Evolutionary conservation across 2,888 invertebrate genomes (phyloP).

Genomic region (Agriopis marginaria): DNA sequence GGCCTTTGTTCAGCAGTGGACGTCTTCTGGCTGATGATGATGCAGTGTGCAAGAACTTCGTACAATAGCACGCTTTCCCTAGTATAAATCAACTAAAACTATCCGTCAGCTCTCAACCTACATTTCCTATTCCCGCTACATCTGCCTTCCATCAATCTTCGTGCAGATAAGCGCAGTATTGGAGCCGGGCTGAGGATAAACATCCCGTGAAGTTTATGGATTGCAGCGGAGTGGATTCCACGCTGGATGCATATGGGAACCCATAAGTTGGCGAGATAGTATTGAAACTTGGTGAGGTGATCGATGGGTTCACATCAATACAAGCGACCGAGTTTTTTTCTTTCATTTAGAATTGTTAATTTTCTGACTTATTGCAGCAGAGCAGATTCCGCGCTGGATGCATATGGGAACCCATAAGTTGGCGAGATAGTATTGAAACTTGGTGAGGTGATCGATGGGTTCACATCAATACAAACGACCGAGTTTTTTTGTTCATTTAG

Average conservation of each 20-base stretch:
- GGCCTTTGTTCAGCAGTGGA: no score
- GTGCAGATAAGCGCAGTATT: slow-evolving; percentile 39
- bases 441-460: slow-evolving; percentile 1
- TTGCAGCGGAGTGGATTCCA: slow-evolving; percentile 25
- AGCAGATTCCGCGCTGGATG: no score
- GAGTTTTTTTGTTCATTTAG: background rate
- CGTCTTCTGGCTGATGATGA: no score
- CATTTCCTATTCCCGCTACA: slow-evolving; percentile 29
- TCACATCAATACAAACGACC: background rate
- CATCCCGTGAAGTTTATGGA: slow-evolving; percentile 35
- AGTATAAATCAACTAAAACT: background rate
- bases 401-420: no score
- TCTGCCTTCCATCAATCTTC: slow-evolving; percentile 37
- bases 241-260: slow-evolving; percentile 17
- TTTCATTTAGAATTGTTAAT: background rate
- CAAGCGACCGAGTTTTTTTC: background rate
- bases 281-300: slow-evolving; percentile 1
- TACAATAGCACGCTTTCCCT: background rate
- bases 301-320: slow-evolving; percentile 8
- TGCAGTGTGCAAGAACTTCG: no score
- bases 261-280: slow-evolving; percentile 17
- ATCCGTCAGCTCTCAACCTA: slow-evolving; percentile 11
- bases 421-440: slow-evolving; percentile 9
- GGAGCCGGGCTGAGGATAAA: slow-evolving; percentile 28
- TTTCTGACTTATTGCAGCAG: no score